A percentile compares a stretch with the other conserved stretches of the same genome.
phyloP scores from a whole-genome alignment of 2,888 invertebrate species.

The Fabriciana adippe region DNA sequence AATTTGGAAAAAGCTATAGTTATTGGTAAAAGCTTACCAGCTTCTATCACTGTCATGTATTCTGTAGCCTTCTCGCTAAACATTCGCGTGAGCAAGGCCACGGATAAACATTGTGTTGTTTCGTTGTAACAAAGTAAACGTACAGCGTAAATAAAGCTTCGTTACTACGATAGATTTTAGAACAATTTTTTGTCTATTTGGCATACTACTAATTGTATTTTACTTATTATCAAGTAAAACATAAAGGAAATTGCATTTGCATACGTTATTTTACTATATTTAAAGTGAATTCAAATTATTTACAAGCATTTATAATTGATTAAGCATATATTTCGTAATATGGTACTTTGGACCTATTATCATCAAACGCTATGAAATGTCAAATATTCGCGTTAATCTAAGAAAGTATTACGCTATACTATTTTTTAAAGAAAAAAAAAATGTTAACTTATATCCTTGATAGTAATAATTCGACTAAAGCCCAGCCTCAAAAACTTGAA shows the following conservation, averaged over 20 bases:
- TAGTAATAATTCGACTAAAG: too few relatives aligned
- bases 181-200: neutral
- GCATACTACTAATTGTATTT: neutral
- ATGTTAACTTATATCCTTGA: too few relatives aligned
- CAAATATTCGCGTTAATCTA: too few relatives aligned
- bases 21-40: neutral
- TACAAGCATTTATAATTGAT: too few relatives aligned
- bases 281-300: too few relatives aligned
- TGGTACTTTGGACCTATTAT: too few relatives aligned
- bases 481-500: neutral
- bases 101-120: conserved; percentile 8
- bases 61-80: conserved; percentile 7
- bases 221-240: neutral
- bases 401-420: too few relatives aligned
- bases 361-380: too few relatives aligned
- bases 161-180: conserved; percentile 1
- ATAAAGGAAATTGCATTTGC: too few relatives aligned
- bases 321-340: too few relatives aligned
- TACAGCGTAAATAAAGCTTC: neutral
- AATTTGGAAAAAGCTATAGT: neutral
- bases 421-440: too few relatives aligned
- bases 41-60: neutral
- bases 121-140: neutral
- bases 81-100: conserved; percentile 19
- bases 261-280: too few relatives aligned